phyloP scores from a whole-genome alignment of 2,113 vertebrate genomes.

The Dicentrarchus labrax region DNA sequence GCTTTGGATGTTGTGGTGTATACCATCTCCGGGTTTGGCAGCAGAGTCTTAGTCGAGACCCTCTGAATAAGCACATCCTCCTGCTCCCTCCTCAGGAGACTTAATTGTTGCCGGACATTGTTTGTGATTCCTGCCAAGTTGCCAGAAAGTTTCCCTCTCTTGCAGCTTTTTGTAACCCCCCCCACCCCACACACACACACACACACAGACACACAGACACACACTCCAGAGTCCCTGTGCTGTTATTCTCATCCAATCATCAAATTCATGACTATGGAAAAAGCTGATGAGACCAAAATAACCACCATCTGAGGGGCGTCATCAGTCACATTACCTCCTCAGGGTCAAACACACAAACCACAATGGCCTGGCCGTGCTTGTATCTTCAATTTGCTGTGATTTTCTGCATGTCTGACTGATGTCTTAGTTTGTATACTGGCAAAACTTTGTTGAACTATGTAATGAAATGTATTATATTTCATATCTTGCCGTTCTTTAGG shows the following conservation, averaged over 20 bases:
- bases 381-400: constrained; percentile 41
- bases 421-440: neutral
- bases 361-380: constrained; percentile 18
- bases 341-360: constrained; percentile 54
- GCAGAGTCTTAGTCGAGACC: neutral
- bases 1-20: constrained; percentile 34
- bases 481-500: neutral
- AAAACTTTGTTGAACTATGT: constrained; percentile 15
- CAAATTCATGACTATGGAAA: constrained; percentile 74
- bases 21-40: constrained; percentile 41
- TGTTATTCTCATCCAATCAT: constrained; percentile 56
- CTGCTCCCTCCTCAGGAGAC: constrained; percentile 53
- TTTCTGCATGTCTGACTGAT: constrained; percentile 40
- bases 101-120: constrained; percentile 63
- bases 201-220: too few relatives aligned
- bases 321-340: constrained; percentile 75
- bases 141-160: constrained; percentile 51
- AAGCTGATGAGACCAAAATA: constrained; percentile 68
- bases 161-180: constrained; percentile 42
- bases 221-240: constrained; percentile 53
- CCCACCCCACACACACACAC: too few relatives aligned
- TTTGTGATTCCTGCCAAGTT: constrained; percentile 65
- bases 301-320: constrained; percentile 47
- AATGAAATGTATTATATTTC: neutral
- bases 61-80: constrained; percentile 53